Conservation (phyloP, 1,140 invertebrate genomes). For the Drosophila oshimai region DNA sequence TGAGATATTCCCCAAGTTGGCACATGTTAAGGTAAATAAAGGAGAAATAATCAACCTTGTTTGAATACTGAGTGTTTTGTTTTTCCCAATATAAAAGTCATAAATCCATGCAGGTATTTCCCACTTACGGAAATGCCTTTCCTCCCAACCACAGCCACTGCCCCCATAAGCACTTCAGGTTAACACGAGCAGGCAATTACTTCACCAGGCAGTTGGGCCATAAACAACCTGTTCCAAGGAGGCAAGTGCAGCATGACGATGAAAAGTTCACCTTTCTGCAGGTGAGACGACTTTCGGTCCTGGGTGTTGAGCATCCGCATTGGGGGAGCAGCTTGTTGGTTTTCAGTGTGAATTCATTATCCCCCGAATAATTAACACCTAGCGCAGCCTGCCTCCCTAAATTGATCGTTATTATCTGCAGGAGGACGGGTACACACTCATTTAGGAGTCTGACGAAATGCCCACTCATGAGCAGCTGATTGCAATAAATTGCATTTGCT, state of each 20-base stretch:
- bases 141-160: not conserved
- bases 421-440: not conserved
- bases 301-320: not conserved
- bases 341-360: conserved; percentile 17
- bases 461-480: conserved; percentile 33
- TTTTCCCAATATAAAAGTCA: not conserved
- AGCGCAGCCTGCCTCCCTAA: not conserved
- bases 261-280: not conserved
- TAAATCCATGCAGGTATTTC: not conserved
- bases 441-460: conserved; percentile 17
- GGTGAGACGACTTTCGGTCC: not conserved
- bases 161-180: not conserved
- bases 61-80: not conserved
- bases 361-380: conserved; percentile 29
- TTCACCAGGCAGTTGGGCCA: not conserved
- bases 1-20: conserved; percentile 1
- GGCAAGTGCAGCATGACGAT: not conserved
- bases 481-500: conserved; percentile 65
- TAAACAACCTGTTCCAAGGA: not conserved
- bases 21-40: not conserved
- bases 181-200: not conserved
- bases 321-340: not conserved
- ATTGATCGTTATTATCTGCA: conserved; percentile 22
- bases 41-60: not conserved
- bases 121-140: not conserved